Conservation (phyloP, 2,797 vertebrate genomes). For the Nyctalus aviator region DNA sequence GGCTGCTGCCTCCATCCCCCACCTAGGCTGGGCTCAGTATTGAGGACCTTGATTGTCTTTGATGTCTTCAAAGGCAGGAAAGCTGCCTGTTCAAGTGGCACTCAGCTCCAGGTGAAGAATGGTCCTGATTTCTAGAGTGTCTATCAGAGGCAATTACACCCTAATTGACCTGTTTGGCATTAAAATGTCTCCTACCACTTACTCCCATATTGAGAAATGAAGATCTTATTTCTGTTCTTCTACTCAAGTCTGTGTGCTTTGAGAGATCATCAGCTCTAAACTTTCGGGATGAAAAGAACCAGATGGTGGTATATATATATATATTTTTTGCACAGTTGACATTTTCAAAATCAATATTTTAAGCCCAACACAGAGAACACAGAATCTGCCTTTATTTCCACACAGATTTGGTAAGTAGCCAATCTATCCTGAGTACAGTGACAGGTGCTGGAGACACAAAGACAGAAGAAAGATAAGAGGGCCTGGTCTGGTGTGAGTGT, state of each 20-base stretch:
- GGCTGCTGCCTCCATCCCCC: not conserved
- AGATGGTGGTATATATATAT: constrained; percentile 43
- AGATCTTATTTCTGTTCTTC: constrained; percentile 51
- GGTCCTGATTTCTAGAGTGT: constrained; percentile 83
- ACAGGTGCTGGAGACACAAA: not conserved
- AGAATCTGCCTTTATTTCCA: not conserved
- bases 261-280: not conserved
- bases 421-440: not conserved
- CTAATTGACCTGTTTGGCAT: constrained; percentile 78
- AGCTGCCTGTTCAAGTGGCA: constrained; percentile 78
- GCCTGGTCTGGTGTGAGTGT: no score
- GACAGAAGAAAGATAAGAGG: not conserved
- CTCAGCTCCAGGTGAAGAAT: constrained; percentile 81
- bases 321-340: not conserved
- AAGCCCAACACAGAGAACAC: not conserved
- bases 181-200: constrained; percentile 63
- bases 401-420: not conserved
- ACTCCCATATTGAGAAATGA: not conserved
- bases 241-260: not conserved
- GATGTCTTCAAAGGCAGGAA: constrained; percentile 82
- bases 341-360: constrained; percentile 64
- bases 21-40: not conserved
- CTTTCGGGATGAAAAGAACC: constrained; percentile 23
- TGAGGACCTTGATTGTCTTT: constrained; percentile 82
- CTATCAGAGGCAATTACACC: constrained; percentile 84